Evolutionary conservation across 2,797 vertebrate genomes (phyloP).

Genomic region (Hafferia zeledoni): DNA sequence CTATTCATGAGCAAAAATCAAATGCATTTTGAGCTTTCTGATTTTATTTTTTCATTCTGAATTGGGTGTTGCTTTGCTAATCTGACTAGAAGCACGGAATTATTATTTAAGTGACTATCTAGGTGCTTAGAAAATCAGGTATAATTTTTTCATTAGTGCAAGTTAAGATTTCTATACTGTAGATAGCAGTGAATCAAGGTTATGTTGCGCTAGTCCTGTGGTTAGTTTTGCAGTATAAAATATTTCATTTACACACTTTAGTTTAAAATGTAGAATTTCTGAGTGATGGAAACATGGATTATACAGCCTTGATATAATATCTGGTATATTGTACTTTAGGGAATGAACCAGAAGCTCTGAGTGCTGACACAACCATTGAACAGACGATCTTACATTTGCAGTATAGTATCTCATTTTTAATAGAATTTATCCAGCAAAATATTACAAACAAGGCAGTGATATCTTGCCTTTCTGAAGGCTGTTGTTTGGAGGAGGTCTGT

Average conservation of each 20-base stretch:
- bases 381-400: slow-evolving; percentile 20
- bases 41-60: slow-evolving; percentile 4
- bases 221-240: slow-evolving; percentile 11
- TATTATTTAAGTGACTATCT: background rate
- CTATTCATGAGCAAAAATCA: slow-evolving; percentile 43
- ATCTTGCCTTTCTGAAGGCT: background rate
- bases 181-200: background rate
- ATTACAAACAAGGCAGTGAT: slow-evolving; percentile 5
- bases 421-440: slow-evolving; percentile 39
- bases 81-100: background rate
- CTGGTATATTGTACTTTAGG: slow-evolving; percentile 8
- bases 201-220: background rate
- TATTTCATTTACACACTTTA: slow-evolving; percentile 59
- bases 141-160: background rate
- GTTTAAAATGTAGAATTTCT: slow-evolving; percentile 47
- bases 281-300: slow-evolving; percentile 36
- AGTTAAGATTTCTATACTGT: background rate
- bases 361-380: slow-evolving; percentile 16
- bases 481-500: background rate
- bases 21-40: slow-evolving; percentile 1
- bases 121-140: background rate
- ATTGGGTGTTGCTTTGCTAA: background rate
- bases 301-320: slow-evolving; percentile 29
- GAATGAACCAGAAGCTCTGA: slow-evolving; percentile 22
- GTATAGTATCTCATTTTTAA: slow-evolving; percentile 46